Base-by-base conservation (phyloP, 2,797 vertebrate genomes). In the Erpetoichthys calabaricus region DNA sequence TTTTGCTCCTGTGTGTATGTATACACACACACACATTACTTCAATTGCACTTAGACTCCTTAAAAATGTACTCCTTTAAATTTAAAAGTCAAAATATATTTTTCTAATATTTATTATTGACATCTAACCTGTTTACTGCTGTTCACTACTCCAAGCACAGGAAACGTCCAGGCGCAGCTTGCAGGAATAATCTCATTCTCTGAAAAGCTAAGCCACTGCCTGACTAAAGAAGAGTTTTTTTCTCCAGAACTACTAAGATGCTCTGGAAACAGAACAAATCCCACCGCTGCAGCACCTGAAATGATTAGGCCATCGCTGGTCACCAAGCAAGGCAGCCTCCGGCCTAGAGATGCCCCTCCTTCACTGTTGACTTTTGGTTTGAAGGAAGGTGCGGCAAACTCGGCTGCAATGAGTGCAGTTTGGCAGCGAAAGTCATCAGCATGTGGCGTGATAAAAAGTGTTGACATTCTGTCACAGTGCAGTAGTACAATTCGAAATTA, bases 181-280 rank as follows among this genome's bases (percentile, higher is more conserved):
- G 85, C 79, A 0, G 90, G 89, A 4, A 75, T 72, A n/a, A 92
- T 65, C 58, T 94, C 91, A 4, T 84, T 88, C 61, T 91, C 88
- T 0, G 88, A 84, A 42, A 89, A 91, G 69, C 77, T 91, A 58
- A 91, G 78, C 91, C 91, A 94, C 77, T 92, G 90, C 72, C 87
- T 87, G 60, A 92, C 81, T 7, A 86, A 79, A 50, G 86, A 83
- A 64, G 80, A 72, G 47, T 84, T 76, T 62, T 80, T 77, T 3
- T 56, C 5, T 42, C 75, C 70, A 0, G 47, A 49, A 5, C 84
- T 85, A 1, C 68, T 71, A 41, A 60, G 79, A 54, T 75, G 70
- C 3, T 69, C 79, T 56, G 71, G 73, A 41, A 47, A 70, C 67
- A 90, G 61, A 70, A 84, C 86, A 80, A 83, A 87, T 41, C 84